Base-by-base conservation (phyloP, 2,888 invertebrate genomes). In the Syritta pipiens region DNA sequence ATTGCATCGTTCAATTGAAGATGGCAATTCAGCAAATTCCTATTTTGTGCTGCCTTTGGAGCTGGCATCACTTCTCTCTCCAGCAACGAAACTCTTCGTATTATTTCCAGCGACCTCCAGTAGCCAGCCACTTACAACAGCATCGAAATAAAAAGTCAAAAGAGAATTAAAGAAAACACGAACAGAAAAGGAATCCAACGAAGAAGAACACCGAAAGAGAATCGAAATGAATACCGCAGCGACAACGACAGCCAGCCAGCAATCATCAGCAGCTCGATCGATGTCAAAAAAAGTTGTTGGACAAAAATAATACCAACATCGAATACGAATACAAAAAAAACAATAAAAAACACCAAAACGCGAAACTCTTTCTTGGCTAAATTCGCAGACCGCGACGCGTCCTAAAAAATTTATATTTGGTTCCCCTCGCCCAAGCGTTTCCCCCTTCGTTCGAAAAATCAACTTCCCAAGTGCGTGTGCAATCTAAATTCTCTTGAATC, bases 241-340 rank as follows among this genome's bases (percentile, higher is more conserved):
- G 62, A 72, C 74, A 74, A 37, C 79, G 74, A 74, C 67, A 74
- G 67, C 72, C 79, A 79, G 62, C 67, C 49, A 79, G 67, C 65
- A 55, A 74, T 74, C 72, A 79, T 79, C 79, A 62, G 42, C 79
- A 57, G 72, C 72, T 67, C 79, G 60, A 74, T 79, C 74, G 79
- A 79, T 74, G 79, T 79, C 67, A 62, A 72, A 72, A 74, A 79
- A 67, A 72, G 60, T 67, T 72, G 55, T 60, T 67, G 24, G 24
- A 55, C 40, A 51, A 37, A 74, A 55, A 30, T 57, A 74, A 59
- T 12, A 26, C 35, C 46, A 35, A 20, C 32, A 20, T n/a, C 26
- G 24, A 7, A 24, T 17, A 40, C 37, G 48, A 32, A 40, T 28
- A 42, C 7, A 19, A 48, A 10, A 57, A 30, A 30, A 48, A 28